phyloP scores from a whole-genome alignment of 2,797 vertebrate species.

The Hyperoplus lanceolatus region DNA sequence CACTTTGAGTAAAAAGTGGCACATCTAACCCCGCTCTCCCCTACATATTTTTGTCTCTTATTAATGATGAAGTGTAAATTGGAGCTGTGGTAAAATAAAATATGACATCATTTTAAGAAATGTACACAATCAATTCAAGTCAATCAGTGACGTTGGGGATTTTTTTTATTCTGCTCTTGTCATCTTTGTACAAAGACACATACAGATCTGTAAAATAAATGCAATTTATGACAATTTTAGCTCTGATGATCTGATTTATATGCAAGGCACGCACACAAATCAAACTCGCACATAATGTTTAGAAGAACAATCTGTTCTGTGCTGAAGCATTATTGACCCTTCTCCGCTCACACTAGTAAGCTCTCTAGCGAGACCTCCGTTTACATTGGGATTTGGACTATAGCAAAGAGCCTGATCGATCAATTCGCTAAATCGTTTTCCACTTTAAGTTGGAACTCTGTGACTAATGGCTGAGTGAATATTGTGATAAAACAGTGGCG shows the following conservation, averaged over 20 bases:
- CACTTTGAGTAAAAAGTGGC: too few relatives aligned
- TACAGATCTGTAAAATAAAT: neutral
- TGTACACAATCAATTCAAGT: conserved; percentile 11
- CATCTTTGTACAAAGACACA: neutral
- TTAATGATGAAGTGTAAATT: too few relatives aligned
- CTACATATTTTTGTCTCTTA: too few relatives aligned
- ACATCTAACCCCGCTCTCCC: too few relatives aligned
- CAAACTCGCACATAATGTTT: neutral
- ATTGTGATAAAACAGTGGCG: neutral
- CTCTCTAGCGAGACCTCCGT: neutral
- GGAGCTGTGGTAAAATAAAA: conserved; percentile 1
- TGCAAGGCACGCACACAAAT: neutral
- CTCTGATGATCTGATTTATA: neutral
- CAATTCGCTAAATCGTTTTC: conserved; percentile 4
- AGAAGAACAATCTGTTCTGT: neutral
- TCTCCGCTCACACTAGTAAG: neutral
- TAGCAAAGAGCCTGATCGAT: conserved; percentile 1
- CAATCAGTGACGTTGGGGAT: neutral
- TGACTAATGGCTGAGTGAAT: conserved; percentile 25
- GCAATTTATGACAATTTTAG: neutral
- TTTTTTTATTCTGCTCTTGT: neutral
- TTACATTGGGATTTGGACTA: neutral
- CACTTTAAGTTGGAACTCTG: conserved; percentile 4
- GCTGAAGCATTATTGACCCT: conserved; percentile 5
- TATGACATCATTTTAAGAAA: neutral